Conservation (phyloP, 2,888 invertebrate genomes). For the Apamea epomidion region DNA sequence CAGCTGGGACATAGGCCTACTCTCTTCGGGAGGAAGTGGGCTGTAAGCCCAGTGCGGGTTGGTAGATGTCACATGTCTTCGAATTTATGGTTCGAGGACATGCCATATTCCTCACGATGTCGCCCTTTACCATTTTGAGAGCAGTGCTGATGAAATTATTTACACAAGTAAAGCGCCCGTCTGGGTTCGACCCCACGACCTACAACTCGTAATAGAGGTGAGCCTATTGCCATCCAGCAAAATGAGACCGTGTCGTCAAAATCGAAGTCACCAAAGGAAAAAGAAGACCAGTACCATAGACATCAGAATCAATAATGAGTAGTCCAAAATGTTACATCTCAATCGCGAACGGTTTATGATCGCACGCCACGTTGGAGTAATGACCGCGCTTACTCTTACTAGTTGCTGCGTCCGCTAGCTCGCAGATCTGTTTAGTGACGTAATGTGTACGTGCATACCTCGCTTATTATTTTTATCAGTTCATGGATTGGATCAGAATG, state of each 20-base stretch:
- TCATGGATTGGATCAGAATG: too few species aligned
- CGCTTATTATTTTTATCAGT: constrained; percentile 15
- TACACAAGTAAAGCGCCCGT: too few species aligned
- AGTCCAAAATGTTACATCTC: constrained; percentile 43
- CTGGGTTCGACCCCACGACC: too few species aligned
- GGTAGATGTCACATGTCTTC: not conserved
- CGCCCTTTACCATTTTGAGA: not conserved
- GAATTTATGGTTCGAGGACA: not conserved
- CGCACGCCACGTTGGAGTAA: constrained; percentile 64
- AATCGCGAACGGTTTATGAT: constrained; percentile 60
- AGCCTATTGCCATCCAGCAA: too few species aligned
- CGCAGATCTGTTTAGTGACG: constrained; percentile 55
- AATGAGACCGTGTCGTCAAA: not conserved
- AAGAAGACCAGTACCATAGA: not conserved
- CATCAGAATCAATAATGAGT: constrained; percentile 80
- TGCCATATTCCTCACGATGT: not conserved
- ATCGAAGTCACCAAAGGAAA: not conserved
- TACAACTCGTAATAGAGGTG: not conserved
- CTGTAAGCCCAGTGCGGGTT: not conserved
- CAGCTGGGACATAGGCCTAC: not conserved
- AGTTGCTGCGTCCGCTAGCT: constrained; percentile 43
- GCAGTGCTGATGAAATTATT: too few species aligned
- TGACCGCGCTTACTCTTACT: constrained; percentile 64
- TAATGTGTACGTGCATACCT: constrained; percentile 25
- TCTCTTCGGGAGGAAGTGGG: not conserved